phyloP scores from a whole-genome alignment of 2,113 vertebrate species.

The Lonchura striata region DNA sequence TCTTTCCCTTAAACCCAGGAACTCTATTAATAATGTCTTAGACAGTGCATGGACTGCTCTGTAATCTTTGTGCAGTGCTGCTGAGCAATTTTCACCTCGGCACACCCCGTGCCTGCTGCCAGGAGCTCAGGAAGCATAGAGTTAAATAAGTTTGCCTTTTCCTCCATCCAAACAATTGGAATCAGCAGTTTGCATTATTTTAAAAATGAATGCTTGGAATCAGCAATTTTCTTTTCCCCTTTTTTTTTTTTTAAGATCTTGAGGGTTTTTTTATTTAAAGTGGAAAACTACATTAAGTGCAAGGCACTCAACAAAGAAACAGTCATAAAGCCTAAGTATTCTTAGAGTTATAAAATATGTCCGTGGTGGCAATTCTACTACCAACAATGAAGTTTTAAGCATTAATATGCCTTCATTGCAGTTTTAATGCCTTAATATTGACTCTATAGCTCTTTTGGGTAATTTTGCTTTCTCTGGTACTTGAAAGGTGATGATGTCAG shows the following conservation, averaged over 20 bases:
- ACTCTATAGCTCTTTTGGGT: slow-evolving; percentile 88
- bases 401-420: slow-evolving; percentile 90
- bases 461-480: slow-evolving; percentile 86
- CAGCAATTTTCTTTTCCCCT: slow-evolving; percentile 75
- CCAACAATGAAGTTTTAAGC: slow-evolving; percentile 86
- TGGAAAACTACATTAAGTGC: slow-evolving; percentile 84
- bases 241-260: slow-evolving; percentile 70
- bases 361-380: slow-evolving; percentile 83
- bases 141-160: slow-evolving; percentile 77
- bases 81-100: background rate
- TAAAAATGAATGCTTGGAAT: slow-evolving; percentile 80
- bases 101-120: background rate
- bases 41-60: background rate
- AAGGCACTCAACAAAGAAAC: slow-evolving; percentile 81
- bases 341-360: slow-evolving; percentile 87
- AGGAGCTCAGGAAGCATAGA: slow-evolving; percentile 71
- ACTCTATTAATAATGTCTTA: background rate
- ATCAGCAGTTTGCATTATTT: slow-evolving; percentile 86
- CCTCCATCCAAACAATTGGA: slow-evolving; percentile 74
- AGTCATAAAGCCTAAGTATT: slow-evolving; percentile 85
- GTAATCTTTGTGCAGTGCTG: background rate
- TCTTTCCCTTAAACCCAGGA: background rate
- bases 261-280: slow-evolving; percentile 81
- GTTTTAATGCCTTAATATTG: slow-evolving; percentile 90
- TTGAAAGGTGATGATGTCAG: slow-evolving; percentile 90